Base-by-base conservation (phyloP, 1,140 invertebrate species). In the Calosoma granatense region DNA sequence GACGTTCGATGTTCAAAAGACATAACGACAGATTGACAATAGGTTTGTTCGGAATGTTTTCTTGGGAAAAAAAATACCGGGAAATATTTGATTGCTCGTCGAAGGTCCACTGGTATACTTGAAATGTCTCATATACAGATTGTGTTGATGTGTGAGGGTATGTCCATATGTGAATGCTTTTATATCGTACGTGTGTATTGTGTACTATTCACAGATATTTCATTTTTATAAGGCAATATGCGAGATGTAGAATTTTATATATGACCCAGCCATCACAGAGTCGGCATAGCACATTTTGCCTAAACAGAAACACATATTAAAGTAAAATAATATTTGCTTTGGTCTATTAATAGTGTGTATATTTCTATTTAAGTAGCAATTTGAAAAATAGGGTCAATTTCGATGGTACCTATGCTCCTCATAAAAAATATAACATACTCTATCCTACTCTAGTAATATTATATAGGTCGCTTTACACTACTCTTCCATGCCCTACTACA, bases 211-310 rank as follows among this genome's bases (percentile, higher is more conserved):
- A 59, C 54, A 58, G 58, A 60, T 56, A 58, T 62, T 60, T 64
- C 62, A 64, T 60, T 62, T 64, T 62, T 64, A 64, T 64, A 59
- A 60, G 54, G 56, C 60, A 54, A 63, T 63, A 63, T 61, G 61
- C 60, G 60, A 56, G 60, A 51, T 55, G 58, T 55, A 54, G 60
- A 56, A 62, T 61, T 62, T 62, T 60, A 64, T 64, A 60, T 63
- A 36, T 36, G n/a, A 36, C n/a, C n/a, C n/a, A 36, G 6, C n/a
- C 26, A n/a, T 36, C 26, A 36, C 26, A 36, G 26, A 36, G 26
- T 36, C 26, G 26, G 26, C 26, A n/a, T 36, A 36, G 26, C 26
- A 9, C 26, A 9, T 36, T 36, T 36, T 36, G n/a, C 26, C 6
- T 9, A 6, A 36, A 36, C 26, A 36, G n/a, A 36, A 36, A 36